Evolutionary conservation across 2,797 vertebrate genomes (phyloP), one percentile per base, ranked within the genome.

Genomic region (Enteromius fasciolatus): DNA sequence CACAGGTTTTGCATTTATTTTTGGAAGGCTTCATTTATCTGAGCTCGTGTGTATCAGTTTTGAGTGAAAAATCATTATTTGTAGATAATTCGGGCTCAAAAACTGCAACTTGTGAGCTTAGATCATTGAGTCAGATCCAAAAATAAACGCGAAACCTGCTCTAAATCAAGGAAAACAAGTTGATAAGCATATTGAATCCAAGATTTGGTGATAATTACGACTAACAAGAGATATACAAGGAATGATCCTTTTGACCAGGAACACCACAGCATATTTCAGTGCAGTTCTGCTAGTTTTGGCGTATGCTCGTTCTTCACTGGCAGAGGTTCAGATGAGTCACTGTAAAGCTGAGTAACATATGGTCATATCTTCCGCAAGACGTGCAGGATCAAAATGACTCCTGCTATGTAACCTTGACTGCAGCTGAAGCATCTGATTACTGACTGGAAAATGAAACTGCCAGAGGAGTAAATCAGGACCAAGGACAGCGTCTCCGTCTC

Each of bases 391-490:
- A 87, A 89, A 87, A 88, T 86, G 76, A 85, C 83, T 85, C 74
- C 83, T 50, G 54, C 33, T 66, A 48, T 46, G 54, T 87, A 92
- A 92, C 92, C 90, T 91, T 90, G 92, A 82, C 4, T 46, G 83
- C 82, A 84, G 80, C 83, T 74, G n/a, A 80, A 68, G 64, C 82
- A 70, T 85, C 87, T 87, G 85, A 93, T 92, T 89, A 90, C 82
- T 84, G 84, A 81, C 39, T 23, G 85, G 81, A 28, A 80, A 90
- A 91, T 89, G 68, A 88, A 92, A 81, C 85, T 72, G 67, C 83
- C 80, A 14, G 4, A n/a, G 67, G 64, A 76, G 87, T 92, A 91
- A 92, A 94, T 94, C 93, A 91, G 90, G 73, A 88, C 87, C 92
- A 92, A 89, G 92, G 93, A 89, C 90, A 82, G 87, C 78, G 54